A percentile compares a stretch with the other conserved stretches of the same genome.
Conservation (phyloP, 2,113 vertebrate species). For the Passerina amoena region DNA sequence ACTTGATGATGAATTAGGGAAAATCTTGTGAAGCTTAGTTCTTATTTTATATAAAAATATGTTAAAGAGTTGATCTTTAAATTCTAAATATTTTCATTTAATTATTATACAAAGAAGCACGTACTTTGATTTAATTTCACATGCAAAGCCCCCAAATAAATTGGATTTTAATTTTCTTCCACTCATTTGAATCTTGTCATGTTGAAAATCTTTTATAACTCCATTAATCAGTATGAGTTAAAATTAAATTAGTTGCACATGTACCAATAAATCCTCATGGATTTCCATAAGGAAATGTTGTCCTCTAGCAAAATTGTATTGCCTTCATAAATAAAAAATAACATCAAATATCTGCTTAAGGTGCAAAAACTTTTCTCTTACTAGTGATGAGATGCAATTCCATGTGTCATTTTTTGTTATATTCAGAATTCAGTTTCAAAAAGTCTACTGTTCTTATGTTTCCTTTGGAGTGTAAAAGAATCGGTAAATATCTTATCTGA, state of each 20-base stretch:
- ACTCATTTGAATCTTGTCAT: neutral
- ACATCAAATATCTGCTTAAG: neutral
- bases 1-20: neutral
- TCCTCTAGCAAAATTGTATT: neutral
- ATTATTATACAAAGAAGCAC: neutral
- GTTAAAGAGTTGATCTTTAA: neutral
- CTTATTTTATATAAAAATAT: neutral
- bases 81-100: neutral
- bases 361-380: neutral
- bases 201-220: neutral
- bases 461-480: neutral
- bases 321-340: neutral
- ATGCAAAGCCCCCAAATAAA: neutral
- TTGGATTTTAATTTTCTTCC: neutral
- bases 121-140: neutral
- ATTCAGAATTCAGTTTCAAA: neutral
- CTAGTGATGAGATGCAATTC: neutral
- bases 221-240: neutral
- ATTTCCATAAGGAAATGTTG: neutral
- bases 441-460: neutral
- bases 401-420: neutral
- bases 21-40: neutral
- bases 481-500: neutral
- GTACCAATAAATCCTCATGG: neutral
- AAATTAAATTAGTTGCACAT: neutral